Base-by-base conservation (phyloP, 2,888 invertebrate species). In the Xanthia icteritia region DNA sequence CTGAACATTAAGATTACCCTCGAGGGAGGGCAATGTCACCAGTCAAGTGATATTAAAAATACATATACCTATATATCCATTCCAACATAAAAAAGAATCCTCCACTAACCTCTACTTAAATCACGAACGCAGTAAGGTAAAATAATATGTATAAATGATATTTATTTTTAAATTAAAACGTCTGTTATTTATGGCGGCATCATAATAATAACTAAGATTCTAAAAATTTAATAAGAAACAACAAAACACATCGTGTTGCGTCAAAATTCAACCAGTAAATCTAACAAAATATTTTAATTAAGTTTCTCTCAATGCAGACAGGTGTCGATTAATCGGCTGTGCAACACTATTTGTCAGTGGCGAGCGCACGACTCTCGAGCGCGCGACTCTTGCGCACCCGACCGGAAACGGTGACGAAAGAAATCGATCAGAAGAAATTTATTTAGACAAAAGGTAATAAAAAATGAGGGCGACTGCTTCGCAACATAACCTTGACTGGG, bases 401-500 rank as follows among this genome's bases (percentile, higher is more conserved):
- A 92, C 93, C 94, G 95, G 92, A 93, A 93, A 94, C 92, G 77
- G 87, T 96, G 94, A 93, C 94, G 95, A 95, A 96, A 96, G 91
- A 92, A 90, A 92, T 92, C 91, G 91, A 93, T 92, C 93, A 93
- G 90, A 94, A 93, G 92, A 93, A 94, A 93, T 92, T 92, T 91
- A 92, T 92, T 92, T 91, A 91, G 92, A 95, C 92, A 94, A 94
- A 93, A 92, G 90, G 89, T 89, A 92, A 89, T 76, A 92, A 94
- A 95, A 95, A 95, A 94, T 92, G 92, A 91, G 94, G 92, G 93
- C 94, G 92, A 93, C 92, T 92, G 89, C 94, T 94, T 91, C 93
- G 95, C 95, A 96, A 95, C 86, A 75, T 81, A 91, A 94, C 96
- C 96, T 96, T 96, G 96, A 96, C 96, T 94, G 90, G 89, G 58